Base-by-base conservation (phyloP, 2,888 invertebrate genomes). In the Plemyria rubiginata region DNA sequence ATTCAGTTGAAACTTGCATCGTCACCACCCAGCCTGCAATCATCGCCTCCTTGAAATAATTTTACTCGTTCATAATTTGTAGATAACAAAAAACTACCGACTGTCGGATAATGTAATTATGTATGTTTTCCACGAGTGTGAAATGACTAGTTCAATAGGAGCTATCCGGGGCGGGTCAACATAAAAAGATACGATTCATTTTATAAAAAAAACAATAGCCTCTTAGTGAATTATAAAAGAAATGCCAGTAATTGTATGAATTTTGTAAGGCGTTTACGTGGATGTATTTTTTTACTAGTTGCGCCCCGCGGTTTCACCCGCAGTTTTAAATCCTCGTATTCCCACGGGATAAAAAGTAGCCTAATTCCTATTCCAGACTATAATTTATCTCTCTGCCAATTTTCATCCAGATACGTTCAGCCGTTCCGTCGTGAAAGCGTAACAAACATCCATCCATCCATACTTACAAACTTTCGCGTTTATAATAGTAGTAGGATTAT, bases 101-200 rank as follows among this genome's bases (percentile, higher is more conserved):
- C 80, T 78, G 80, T 78, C 80, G 88, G 86, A 88, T 88, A 86
- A 88, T 87, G 84, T 90, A 92, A 92, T 92, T 92, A 90, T 89
- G 85, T 85, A 80, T 89, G 86, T 88, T 88, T 85, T 65, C 82
- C 78, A 79, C 74, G 80, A 83, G 85, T 87, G 87, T 87, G 87
- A 91, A 90, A 90, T 88, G 81, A 88, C 85, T 86, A 88, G 89
- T 88, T 89, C 86, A 89, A 89, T 89, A 86, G 79, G 70, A 58
- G 36, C 60, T 59, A 59, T 54, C 62, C 61, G 68, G 45, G 51
- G 50, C 56, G 43, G 59, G 57, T 55, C 62, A 54, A 51, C 45
- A 60, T 68, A 70, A 75, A 82, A 82, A 85, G 75, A 68, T 70
- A 72, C 76, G 70, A 81, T 73, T 84, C 82, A 82, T 81, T 70